phyloP scores from a whole-genome alignment of 2,113 vertebrate species.

The Scopus umbretta region DNA sequence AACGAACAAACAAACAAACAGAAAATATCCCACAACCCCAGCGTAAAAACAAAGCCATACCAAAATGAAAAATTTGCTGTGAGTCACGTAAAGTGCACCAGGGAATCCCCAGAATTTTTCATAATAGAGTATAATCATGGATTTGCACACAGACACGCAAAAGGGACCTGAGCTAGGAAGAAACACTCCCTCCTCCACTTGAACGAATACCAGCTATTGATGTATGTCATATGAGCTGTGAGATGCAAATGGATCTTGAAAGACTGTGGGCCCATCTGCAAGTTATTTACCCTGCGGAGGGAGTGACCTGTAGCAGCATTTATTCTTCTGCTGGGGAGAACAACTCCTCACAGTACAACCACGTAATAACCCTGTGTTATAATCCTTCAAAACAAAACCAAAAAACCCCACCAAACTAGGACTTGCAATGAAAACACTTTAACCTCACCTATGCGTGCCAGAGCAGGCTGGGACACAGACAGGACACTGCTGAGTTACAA shows the following conservation, averaged over 20 bases:
- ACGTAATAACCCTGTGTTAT: neutral
- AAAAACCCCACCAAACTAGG: neutral
- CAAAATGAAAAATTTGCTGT: neutral
- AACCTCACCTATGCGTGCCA: neutral
- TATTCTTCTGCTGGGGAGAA: neutral
- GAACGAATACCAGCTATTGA: neutral
- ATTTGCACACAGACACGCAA: neutral
- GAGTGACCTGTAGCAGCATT: neutral
- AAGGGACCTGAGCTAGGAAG: neutral
- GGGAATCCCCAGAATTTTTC: neutral
- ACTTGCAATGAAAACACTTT: neutral
- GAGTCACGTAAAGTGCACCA: neutral
- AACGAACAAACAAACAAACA: neutral
- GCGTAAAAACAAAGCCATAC: neutral
- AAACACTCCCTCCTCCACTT: neutral
- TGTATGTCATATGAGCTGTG: neutral
- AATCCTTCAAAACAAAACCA: neutral
- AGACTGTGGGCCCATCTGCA: neutral
- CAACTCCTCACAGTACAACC: neutral
- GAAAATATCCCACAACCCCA: neutral
- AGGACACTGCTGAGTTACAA: neutral
- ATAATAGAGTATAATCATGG: neutral
- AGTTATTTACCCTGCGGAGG: neutral
- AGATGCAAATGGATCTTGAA: neutral
- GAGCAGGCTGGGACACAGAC: neutral